phyloP scores from a whole-genome alignment of 1,140 invertebrate genomes.

The Anoplophora glabripennis region DNA sequence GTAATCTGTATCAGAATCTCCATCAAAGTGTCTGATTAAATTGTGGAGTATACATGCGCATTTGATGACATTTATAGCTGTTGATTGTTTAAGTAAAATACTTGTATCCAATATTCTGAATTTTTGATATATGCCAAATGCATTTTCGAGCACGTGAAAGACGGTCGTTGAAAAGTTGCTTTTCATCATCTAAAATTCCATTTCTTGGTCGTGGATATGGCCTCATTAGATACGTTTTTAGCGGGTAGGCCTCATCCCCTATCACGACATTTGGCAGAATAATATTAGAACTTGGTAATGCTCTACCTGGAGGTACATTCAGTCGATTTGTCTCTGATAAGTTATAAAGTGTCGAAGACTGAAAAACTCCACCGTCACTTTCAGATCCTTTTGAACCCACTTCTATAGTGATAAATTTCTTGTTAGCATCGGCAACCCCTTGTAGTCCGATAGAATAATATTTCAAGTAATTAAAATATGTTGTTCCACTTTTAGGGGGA shows the following conservation, averaged over 20 bases:
- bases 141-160: conserved; percentile 8
- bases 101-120: conserved; percentile 7
- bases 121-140: conserved; percentile 11
- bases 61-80: neutral
- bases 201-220: conserved; percentile 9
- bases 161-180: conserved; percentile 9
- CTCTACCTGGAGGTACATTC: neutral
- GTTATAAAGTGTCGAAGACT: conserved; percentile 1
- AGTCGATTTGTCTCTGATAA: neutral
- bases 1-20: neutral
- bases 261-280: conserved; percentile 6
- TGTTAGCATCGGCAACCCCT: conserved; percentile 17
- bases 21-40: neutral
- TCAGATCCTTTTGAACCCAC: conserved; percentile 9
- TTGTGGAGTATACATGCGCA: neutral
- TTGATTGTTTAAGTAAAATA: neutral
- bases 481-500: conserved; percentile 8
- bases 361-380: conserved; percentile 16
- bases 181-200: neutral
- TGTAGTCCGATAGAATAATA: conserved; percentile 11
- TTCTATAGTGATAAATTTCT: conserved; percentile 19
- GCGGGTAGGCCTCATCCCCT: conserved; percentile 14
- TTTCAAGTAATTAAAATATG: conserved; percentile 18
- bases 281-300: conserved; percentile 12
- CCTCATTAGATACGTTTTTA: conserved; percentile 16